Evolutionary conservation across 2,797 vertebrate species (phyloP).

Genomic region (Esox masquinongy): DNA sequence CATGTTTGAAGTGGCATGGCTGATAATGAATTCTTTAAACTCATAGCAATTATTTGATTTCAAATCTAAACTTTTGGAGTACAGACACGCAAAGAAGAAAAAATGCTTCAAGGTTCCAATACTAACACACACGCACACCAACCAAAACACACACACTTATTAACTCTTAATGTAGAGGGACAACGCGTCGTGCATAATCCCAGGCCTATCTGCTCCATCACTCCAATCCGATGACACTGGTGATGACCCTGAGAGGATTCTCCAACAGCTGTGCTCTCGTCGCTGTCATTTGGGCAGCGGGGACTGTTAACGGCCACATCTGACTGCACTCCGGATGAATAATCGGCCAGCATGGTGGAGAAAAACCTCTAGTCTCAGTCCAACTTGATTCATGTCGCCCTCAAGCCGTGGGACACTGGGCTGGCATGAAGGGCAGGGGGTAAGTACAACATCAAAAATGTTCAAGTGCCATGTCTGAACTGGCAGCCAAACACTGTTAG

Average conservation of each 20-base stretch:
- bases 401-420: not conserved
- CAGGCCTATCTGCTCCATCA: not conserved
- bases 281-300: constrained; percentile 7
- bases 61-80: not conserved
- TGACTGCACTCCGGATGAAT: not conserved
- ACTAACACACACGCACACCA: not conserved
- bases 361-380: not conserved
- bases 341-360: too few species aligned
- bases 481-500: not conserved
- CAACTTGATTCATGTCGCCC: not conserved
- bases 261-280: constrained; percentile 6
- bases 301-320: not conserved
- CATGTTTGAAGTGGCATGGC: too few species aligned
- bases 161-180: not conserved
- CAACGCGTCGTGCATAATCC: not conserved
- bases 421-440: not conserved
- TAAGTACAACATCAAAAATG: not conserved
- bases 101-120: not conserved
- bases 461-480: not conserved
- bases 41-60: too few species aligned
- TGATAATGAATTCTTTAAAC: too few species aligned
- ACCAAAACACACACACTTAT: not conserved
- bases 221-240: not conserved
- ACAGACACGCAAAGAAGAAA: not conserved
- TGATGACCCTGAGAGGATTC: constrained; percentile 6